Conservation (phyloP, 2,113 vertebrate species). For the Microtus montanus region DNA sequence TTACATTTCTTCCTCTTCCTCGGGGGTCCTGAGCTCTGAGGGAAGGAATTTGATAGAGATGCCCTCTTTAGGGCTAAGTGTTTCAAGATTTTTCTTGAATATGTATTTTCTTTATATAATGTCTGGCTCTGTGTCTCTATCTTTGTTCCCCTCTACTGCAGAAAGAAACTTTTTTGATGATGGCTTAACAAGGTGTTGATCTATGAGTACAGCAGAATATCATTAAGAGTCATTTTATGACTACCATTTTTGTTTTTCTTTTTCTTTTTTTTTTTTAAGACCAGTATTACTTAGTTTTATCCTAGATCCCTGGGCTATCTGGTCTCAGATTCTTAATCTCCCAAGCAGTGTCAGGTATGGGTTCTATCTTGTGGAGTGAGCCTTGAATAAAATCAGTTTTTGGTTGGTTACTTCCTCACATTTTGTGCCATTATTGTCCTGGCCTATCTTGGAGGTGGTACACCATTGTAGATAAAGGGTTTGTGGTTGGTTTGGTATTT, state of each 20-base stretch:
- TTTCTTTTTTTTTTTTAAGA: neutral
- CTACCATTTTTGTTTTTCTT: neutral
- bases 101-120: too few relatives aligned
- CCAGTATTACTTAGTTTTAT: neutral
- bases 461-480: neutral
- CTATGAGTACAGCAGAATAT: neutral
- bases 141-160: neutral
- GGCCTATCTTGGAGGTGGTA: neutral
- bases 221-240: neutral
- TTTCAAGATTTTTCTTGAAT: neutral
- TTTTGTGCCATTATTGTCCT: neutral
- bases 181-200: neutral
- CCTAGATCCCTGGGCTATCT: neutral
- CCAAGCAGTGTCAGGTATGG: neutral
- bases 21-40: neutral
- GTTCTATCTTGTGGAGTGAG: neutral
- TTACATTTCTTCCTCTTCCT: neutral
- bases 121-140: neutral
- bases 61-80: neutral
- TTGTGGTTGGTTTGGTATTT: neutral
- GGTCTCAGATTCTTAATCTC: neutral
- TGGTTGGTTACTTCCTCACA: neutral
- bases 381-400: neutral
- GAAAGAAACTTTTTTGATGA: neutral
- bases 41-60: neutral